Evolutionary conservation across 1,140 invertebrate species (phyloP).

Genomic region (Philopotamus ludificatus): DNA sequence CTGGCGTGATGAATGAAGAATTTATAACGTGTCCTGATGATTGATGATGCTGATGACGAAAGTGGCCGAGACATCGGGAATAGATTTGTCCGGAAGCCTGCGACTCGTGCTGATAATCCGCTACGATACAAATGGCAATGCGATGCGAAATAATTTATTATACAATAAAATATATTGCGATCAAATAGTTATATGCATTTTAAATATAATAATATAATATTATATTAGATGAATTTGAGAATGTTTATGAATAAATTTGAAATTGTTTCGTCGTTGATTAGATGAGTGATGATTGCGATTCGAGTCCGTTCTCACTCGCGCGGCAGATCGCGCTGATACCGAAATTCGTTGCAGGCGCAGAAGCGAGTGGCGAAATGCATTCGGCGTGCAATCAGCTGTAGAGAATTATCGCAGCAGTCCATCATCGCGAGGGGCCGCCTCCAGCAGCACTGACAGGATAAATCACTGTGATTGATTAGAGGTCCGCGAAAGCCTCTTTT

Average conservation of each 20-base stretch:
- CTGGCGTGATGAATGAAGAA: slow-evolving; percentile 27
- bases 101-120: not conserved
- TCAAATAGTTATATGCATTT: too few relatives aligned
- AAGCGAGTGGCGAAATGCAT: slow-evolving; percentile 11
- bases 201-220: too few relatives aligned
- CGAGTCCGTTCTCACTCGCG: not conserved
- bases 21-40: slow-evolving; percentile 14
- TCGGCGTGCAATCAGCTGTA: slow-evolving; percentile 9
- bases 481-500: slow-evolving; percentile 24
- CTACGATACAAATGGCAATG: not conserved
- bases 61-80: not conserved
- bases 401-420: slow-evolving; percentile 6
- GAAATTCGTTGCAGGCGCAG: not conserved
- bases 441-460: slow-evolving; percentile 25
- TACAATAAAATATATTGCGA: too few relatives aligned
- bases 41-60: slow-evolving; percentile 11
- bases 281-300: not conserved
- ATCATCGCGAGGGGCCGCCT: slow-evolving; percentile 7
- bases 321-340: not conserved
- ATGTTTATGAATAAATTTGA: too few relatives aligned
- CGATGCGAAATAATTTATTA: too few relatives aligned
- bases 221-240: too few relatives aligned
- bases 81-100: slow-evolving; percentile 1
- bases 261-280: not conserved
- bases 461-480: slow-evolving; percentile 28